Base-by-base conservation (phyloP, 2,797 vertebrate genomes). In the Notamacropus eugenii region DNA sequence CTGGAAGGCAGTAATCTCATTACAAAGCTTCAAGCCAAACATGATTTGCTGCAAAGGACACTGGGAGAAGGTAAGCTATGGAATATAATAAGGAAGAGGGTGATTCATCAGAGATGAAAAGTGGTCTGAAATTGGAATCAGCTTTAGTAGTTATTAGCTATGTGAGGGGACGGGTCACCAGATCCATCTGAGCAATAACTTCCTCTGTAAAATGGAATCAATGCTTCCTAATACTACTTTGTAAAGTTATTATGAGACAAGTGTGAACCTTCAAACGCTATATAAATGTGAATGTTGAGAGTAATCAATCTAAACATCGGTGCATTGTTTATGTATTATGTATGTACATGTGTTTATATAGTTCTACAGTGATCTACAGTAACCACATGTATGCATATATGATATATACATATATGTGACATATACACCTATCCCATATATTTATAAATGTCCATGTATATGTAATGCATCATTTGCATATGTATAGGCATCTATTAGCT, bases 1-100 rank as follows among this genome's bases (percentile, higher is more conserved):
- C 99, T 99, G 97, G 99, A 99, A 98, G 99, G 99, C 98, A 99
- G 99, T 97, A 99, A 99, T 99, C 99, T 99, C 98, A 99, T 99
- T 98, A 99, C 99, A 96, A 99, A 99, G 97, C 99, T 99, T 98
- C 99, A 99, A 98, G 99, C 99, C 98, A 99, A 99, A 98, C 99
- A 99, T 93, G 99, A 99, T 98, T 98, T 99, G 98, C 99, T 99
- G 98, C 99, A 99, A 98, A 99, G 99, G 98, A 99, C 99, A 0
- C 99, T 99, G 0, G 99, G 99, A 98, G 99, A 99, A 99, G 99
- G 99, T 99, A 99, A 98, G 98, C 98, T 93, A 54, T 91, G 29
- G n/a, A 59, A 12, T 92, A 31, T 92, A 10, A 82, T 27, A 22
- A 95, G 95, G 94, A 74, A 92, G 82, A 54, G 93, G 94, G 34